Percentiles rank a stretch among this genome's conserved stretches.
These are phyloP conservation scores for Scomber colias DNA, from an alignment of 2,113 vertebrate species.

Conservation along the genomic window DNA sequence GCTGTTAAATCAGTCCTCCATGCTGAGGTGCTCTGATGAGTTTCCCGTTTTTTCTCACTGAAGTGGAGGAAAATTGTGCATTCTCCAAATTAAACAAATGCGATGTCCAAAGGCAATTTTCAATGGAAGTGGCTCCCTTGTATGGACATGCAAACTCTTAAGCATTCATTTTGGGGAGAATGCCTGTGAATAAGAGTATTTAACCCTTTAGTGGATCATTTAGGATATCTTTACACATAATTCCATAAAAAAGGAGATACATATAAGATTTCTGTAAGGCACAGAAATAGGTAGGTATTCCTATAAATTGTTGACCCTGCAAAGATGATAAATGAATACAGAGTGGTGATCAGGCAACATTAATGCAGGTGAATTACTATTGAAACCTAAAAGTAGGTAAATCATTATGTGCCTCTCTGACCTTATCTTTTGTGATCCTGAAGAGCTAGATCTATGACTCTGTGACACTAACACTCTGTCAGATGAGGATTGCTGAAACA, in stretches of 20 bases:
- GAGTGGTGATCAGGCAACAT: neutral
- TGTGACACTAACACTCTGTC: neutral
- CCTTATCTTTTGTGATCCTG: conserved; percentile 3
- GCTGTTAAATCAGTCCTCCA: conserved; percentile 3
- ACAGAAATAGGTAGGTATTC: neutral
- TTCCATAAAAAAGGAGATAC: neutral
- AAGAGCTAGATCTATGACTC: neutral
- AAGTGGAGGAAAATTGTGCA: conserved; percentile 79
- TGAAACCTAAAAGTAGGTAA: neutral
- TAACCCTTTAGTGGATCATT: neutral
- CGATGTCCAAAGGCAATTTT: conserved; percentile 12
- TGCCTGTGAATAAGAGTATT: conserved; percentile 2
- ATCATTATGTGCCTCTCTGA: neutral
- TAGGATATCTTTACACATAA: neutral
- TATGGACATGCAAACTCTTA: conserved; percentile 13
- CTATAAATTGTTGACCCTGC: neutral
- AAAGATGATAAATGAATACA: conserved; percentile 27
- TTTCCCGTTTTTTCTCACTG: conserved; percentile 79
- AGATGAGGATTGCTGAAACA: neutral
- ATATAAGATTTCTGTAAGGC: conserved; percentile 16
- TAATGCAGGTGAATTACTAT: conserved; percentile 2
- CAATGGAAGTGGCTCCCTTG: neutral
- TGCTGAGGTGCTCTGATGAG: conserved; percentile 67
- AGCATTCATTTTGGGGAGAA: conserved; percentile 9
- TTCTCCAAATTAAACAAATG: conserved; percentile 56